These are phyloP conservation scores for Drosophila mimetica DNA, from an alignment of 2,888 invertebrate species.

Conservation along the genomic window DNA sequence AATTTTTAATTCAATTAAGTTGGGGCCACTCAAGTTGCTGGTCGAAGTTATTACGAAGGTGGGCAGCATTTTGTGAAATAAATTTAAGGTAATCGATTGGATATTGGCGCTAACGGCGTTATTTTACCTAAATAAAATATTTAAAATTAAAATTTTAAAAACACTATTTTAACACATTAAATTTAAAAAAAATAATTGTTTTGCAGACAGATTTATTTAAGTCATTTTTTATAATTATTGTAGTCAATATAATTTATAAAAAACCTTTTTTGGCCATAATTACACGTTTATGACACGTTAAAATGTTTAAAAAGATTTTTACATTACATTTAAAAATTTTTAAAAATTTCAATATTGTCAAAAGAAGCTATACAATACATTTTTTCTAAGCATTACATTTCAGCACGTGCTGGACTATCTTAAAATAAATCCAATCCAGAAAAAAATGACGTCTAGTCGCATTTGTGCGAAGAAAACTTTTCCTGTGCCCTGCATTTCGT, in stretches of 20 bases:
- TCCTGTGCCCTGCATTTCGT: constrained; percentile 15
- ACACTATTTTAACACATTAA: too few relatives aligned
- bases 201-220: too few relatives aligned
- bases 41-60: constrained; percentile 5
- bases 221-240: too few relatives aligned
- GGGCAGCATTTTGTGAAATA: background rate
- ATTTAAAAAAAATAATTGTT: too few relatives aligned
- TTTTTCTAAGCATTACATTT: too few relatives aligned
- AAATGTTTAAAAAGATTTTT: too few relatives aligned
- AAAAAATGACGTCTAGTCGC: constrained; percentile 10
- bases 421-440: background rate
- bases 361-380: too few relatives aligned
- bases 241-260: too few relatives aligned
- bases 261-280: too few relatives aligned
- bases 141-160: background rate
- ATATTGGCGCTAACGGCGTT: background rate
- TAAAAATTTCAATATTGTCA: too few relatives aligned
- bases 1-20: constrained; percentile 36
- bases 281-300: too few relatives aligned
- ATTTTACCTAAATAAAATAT: background rate
- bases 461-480: constrained; percentile 15
- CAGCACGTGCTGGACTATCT: background rate
- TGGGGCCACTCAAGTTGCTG: constrained; percentile 9
- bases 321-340: too few relatives aligned
- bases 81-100: constrained; percentile 7